Percentiles rank a stretch among this genome's conserved stretches.
Evolutionary conservation across 2,797 vertebrate genomes (phyloP).

Genomic region (Pachyuromys duprasi): DNA sequence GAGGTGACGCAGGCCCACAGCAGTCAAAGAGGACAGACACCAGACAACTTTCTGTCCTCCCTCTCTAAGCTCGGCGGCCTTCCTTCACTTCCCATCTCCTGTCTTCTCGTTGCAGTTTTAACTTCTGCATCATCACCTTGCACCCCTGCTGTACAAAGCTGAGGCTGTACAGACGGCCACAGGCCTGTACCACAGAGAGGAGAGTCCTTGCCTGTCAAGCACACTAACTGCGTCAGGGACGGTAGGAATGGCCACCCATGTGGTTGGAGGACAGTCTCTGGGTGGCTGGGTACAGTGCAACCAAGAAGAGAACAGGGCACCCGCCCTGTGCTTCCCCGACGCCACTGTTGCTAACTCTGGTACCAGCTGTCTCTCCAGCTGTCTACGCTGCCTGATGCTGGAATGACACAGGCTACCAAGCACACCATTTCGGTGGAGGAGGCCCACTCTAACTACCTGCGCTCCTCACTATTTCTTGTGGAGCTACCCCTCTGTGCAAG

Average conservation of each 20-base stretch:
- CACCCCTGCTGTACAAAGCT: neutral
- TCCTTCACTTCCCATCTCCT: neutral
- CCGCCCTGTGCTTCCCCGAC: neutral
- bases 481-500: neutral
- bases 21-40: neutral
- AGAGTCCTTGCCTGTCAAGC: neutral
- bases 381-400: conserved; percentile 25
- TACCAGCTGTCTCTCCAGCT: conserved; percentile 39
- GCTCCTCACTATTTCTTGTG: neutral
- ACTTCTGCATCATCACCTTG: neutral
- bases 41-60: neutral
- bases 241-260: neutral
- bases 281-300: neutral
- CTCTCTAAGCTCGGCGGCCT: neutral
- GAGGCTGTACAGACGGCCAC: neutral
- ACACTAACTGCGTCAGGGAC: neutral
- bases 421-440: conserved; percentile 25
- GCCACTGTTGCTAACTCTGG: conserved; percentile 26
- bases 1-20: neutral
- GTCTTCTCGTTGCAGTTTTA: neutral
- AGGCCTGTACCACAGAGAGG: neutral
- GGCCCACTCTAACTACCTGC: neutral
- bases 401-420: conserved; percentile 19
- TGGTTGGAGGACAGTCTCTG: neutral
- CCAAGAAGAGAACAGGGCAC: neutral